These are phyloP conservation scores for Tetragonula carbonaria DNA, from an alignment of 2,888 invertebrate genomes.

Conservation along the genomic window DNA sequence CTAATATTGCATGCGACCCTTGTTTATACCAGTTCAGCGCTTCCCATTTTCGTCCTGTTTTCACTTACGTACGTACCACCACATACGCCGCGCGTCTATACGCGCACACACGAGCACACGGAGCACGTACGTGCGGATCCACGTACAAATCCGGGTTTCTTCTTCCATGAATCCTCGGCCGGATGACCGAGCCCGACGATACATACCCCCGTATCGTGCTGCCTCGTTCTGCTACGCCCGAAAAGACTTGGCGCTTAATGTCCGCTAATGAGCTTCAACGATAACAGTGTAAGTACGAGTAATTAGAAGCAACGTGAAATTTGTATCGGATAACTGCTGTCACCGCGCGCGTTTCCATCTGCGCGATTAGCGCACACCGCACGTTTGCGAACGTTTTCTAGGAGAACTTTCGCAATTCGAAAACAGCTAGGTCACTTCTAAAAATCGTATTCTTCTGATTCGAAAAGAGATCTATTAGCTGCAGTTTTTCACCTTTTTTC, in stretches of 20 bases:
- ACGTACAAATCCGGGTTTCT: constrained; percentile 39
- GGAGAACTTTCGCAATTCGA: not conserved
- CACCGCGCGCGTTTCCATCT: not conserved
- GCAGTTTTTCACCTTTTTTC: too few relatives aligned
- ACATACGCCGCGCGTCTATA: not conserved
- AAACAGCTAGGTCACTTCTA: not conserved
- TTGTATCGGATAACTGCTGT: constrained; percentile 10
- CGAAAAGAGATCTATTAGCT: not conserved
- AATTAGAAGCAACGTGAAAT: constrained; percentile 24
- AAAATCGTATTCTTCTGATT: not conserved
- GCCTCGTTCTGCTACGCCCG: constrained; percentile 25
- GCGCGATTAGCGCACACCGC: not conserved
- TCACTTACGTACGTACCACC: constrained; percentile 65
- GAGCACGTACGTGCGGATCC: not conserved
- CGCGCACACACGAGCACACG: not conserved
- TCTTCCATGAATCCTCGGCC: constrained; percentile 50
- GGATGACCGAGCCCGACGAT: constrained; percentile 42
- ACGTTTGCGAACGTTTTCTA: not conserved
- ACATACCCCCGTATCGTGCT: constrained; percentile 9
- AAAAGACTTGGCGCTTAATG: constrained; percentile 35
- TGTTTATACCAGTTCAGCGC: constrained; percentile 82
- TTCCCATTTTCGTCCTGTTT: constrained; percentile 79
- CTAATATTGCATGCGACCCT: constrained; percentile 83
- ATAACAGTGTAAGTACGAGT: constrained; percentile 15
- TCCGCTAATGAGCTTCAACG: constrained; percentile 35